These are phyloP conservation scores for Coryphaenoides rupestris DNA, from an alignment of 2,113 vertebrate genomes.

Conservation along the genomic window DNA sequence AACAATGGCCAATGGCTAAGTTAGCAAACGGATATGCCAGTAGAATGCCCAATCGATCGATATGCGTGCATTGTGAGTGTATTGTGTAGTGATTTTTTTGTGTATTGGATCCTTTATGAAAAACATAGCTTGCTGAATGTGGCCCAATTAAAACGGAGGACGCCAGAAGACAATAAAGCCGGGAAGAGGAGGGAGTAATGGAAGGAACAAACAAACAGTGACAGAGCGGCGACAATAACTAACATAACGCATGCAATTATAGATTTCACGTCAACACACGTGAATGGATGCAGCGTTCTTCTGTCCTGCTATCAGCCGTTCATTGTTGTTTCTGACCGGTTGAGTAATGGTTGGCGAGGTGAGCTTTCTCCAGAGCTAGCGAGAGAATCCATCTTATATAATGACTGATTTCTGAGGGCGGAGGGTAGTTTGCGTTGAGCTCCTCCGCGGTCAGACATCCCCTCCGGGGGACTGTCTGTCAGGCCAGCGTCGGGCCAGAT, in stretches of 20 bases:
- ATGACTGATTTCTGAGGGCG: slow-evolving; percentile 47
- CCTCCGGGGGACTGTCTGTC: slow-evolving; percentile 49
- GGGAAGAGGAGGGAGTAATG: neutral
- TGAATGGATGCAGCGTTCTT: slow-evolving; percentile 7
- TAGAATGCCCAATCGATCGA: neutral
- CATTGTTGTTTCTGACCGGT: slow-evolving; percentile 13
- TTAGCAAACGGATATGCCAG: slow-evolving; percentile 5
- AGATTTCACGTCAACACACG: slow-evolving; percentile 37
- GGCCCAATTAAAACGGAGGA: too few relatives aligned
- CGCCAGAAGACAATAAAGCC: neutral
- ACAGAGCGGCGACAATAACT: slow-evolving; percentile 10
- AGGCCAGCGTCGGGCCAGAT: slow-evolving; percentile 33
- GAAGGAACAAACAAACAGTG: slow-evolving; percentile 25
- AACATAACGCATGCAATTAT: slow-evolving; percentile 18
- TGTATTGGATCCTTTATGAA: slow-evolving; percentile 3
- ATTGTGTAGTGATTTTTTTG: neutral
- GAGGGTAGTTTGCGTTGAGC: slow-evolving; percentile 30
- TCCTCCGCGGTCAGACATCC: slow-evolving; percentile 9
- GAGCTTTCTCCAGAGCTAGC: slow-evolving; percentile 23
- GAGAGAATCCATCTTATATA: slow-evolving; percentile 30
- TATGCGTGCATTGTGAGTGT: neutral
- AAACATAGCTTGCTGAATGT: slow-evolving; percentile 1
- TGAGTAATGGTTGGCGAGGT: slow-evolving; percentile 22
- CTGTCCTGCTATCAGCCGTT: neutral
- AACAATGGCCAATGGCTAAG: neutral